Base-by-base conservation (phyloP, 2,888 invertebrate genomes). In the Drosophila melanosoma region DNA sequence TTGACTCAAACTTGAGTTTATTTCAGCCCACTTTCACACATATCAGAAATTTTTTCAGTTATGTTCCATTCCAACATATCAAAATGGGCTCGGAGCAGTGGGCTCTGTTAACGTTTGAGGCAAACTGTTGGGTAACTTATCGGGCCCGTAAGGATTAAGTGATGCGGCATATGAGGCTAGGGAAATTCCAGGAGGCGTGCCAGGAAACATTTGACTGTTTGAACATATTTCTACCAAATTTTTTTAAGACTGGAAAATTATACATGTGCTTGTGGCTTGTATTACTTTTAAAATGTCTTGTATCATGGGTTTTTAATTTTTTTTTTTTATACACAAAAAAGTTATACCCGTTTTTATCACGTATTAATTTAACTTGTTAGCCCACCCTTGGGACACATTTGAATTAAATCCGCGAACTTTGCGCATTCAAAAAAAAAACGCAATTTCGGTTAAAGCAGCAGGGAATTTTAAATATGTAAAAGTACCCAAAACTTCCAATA, bases 401-500 rank as follows among this genome's bases (percentile, higher is more conserved):
- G 20, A 54, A 42, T 20, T 20, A 36, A 26, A 40, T 17, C 33
- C 35, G 56, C 40, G 49, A 40, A 26, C 54, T 45, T 32, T 15
- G 17, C 56, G 62, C 65, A 70, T 63, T 57, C 66, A 74, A 57
- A 69, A 58, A 74, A 57, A 69, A 58, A 54, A 36, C 42, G 65
- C 51, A 57, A 69, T 76, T 74, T 69, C 45, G 83, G 61, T 79
- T 68, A 69, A 76, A 74, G 65, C 66, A 53, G 60, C 26, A 40
- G 48, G 42, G 26, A 59, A 62, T 60, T 49, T 66, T 29, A 60
- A 57, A 59, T 49, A 65, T 69, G 53, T 32, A 60, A 17, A 58
- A 59, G 58, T 48, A 45, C 49, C 56, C n/a, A 54, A 62, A 48
- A 58, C 29, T 48, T 68, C 51, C 15, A 15, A 15, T 3, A 45